These are phyloP conservation scores for Micrastur ruficollis DNA, from an alignment of 2,797 vertebrate species.

Conservation along the genomic window DNA sequence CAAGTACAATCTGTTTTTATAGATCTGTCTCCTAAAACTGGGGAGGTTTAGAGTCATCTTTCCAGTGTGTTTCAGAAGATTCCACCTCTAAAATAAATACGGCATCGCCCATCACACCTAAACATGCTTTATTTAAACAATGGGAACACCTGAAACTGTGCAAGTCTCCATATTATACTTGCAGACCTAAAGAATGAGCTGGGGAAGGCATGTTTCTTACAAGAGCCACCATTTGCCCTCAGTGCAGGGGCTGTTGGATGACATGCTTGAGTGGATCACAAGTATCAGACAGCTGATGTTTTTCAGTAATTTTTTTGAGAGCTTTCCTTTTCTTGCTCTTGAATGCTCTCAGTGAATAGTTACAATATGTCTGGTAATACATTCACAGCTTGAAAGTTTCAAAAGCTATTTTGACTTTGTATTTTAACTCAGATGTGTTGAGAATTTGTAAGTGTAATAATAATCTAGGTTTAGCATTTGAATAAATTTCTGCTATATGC, in stretches of 20 bases:
- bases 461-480: neutral
- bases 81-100: neutral
- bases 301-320: neutral
- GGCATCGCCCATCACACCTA: fast-evolving
- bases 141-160: neutral
- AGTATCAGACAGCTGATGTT: neutral
- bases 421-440: neutral
- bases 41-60: neutral
- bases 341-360: neutral
- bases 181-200: neutral
- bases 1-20: neutral
- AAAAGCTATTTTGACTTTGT: neutral
- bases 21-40: neutral
- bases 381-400: neutral
- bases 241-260: neutral
- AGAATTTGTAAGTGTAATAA: neutral
- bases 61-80: neutral
- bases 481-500: neutral
- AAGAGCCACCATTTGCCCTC: neutral
- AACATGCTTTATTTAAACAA: neutral
- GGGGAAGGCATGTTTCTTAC: neutral
- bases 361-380: neutral
- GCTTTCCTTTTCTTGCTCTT: neutral
- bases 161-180: neutral
- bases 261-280: neutral